These are phyloP conservation scores for Scaptomyza pallida DNA, from an alignment of 1,140 invertebrate genomes.

Conservation along the genomic window DNA sequence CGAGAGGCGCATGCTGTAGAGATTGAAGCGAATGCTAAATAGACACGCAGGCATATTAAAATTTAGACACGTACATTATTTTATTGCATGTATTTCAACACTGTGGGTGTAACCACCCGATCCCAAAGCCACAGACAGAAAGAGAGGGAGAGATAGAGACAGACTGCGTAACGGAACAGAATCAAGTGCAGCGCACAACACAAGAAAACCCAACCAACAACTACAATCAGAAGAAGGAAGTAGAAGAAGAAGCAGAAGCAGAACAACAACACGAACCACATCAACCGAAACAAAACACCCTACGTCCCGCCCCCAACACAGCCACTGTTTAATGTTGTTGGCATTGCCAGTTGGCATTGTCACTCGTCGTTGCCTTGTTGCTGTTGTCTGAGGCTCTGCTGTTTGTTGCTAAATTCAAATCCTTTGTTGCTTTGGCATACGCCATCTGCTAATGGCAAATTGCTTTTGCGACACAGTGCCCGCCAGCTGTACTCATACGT, in stretches of 20 bases:
- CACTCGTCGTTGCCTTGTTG: constrained; percentile 13
- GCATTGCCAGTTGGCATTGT: constrained; percentile 14
- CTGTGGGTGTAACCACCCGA: constrained; percentile 13
- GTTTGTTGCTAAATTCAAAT: constrained; percentile 36
- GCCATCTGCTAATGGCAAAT: constrained; percentile 41
- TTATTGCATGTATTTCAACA: constrained; percentile 61
- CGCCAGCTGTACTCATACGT: constrained; percentile 18
- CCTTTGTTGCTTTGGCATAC: constrained; percentile 32
- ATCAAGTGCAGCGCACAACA: constrained; percentile 23
- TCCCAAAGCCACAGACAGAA: not conserved
- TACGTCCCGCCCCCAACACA: constrained; percentile 11
- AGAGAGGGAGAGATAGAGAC: constrained; percentile 16
- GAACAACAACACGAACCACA: constrained; percentile 9
- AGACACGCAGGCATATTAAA: constrained; percentile 68
- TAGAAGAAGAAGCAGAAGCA: too few relatives aligned
- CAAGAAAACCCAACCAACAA: constrained; percentile 8
- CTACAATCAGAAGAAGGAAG: constrained; percentile 7
- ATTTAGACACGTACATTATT: constrained; percentile 75
- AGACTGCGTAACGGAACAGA: constrained; percentile 45
- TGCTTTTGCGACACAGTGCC: constrained; percentile 42
- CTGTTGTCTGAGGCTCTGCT: constrained; percentile 2
- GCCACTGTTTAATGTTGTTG: constrained; percentile 44
- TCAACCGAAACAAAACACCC: not conserved
- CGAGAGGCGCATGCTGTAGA: constrained; percentile 2
- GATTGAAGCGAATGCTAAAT: constrained; percentile 51